Conservation (phyloP, 2,113 vertebrate genomes). For the Balaeniceps rex region DNA sequence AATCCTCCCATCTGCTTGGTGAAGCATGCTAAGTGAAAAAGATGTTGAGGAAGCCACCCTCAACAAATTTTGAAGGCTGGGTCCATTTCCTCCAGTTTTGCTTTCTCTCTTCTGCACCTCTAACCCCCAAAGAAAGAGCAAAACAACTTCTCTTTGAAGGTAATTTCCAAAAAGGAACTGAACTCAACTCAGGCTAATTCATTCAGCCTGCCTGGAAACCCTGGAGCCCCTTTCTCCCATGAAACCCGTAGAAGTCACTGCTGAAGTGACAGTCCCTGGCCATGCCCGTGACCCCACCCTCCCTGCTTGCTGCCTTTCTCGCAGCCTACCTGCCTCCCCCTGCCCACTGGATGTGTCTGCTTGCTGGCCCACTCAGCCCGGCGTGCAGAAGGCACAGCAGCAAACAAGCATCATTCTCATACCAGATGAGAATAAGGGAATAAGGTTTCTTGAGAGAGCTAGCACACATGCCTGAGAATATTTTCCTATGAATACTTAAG, state of each 20-base stretch:
- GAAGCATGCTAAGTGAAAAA: neutral
- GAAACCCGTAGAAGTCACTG: neutral
- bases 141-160: neutral
- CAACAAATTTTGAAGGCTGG: neutral
- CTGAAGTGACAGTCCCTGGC: neutral
- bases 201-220: neutral
- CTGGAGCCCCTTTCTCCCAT: neutral
- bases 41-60: too few relatives aligned
- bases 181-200: neutral
- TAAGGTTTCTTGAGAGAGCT: neutral
- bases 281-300: fast-evolving
- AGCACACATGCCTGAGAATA: neutral
- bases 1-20: neutral
- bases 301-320: neutral
- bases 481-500: neutral
- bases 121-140: neutral
- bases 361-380: neutral
- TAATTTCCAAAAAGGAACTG: neutral
- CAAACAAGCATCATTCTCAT: neutral
- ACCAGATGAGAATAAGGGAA: neutral
- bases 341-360: neutral
- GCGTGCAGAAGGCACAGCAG: neutral
- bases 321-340: neutral
- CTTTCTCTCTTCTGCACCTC: neutral
- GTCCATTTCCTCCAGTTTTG: neutral